Percentiles rank a stretch among this genome's conserved stretches.
Evolutionary conservation across 2,113 vertebrate genomes (phyloP).

Genomic region (Polyodon spathula): DNA sequence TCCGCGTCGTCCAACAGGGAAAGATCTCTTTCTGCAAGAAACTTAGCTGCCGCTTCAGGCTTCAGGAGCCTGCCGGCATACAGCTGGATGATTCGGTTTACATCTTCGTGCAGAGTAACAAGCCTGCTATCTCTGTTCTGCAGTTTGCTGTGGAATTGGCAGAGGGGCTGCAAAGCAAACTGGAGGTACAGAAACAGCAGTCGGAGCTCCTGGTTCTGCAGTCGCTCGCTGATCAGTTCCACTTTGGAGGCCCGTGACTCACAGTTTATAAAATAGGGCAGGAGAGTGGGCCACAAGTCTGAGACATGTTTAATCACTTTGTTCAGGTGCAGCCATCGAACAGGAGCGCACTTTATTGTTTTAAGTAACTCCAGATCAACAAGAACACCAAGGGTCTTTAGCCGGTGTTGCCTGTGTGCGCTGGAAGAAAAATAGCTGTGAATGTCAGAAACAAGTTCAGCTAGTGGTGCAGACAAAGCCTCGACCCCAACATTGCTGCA

Average conservation of each 20-base stretch:
- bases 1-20: too few species aligned
- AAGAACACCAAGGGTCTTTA: conserved; percentile 25
- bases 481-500: conserved; percentile 38
- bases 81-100: too few species aligned
- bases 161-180: conserved; percentile 17
- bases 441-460: conserved; percentile 29
- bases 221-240: neutral
- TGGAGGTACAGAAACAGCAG: conserved; percentile 15
- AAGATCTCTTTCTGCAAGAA: too few species aligned
- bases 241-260: conserved; percentile 7
- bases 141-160: conserved; percentile 10
- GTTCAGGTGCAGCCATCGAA: conserved; percentile 27
- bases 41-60: too few species aligned
- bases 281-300: conserved; percentile 7
- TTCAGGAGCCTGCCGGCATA: too few species aligned
- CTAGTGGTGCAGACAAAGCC: conserved; percentile 29
- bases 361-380: conserved; percentile 26
- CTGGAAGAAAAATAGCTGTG: conserved; percentile 22
- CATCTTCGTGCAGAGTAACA: too few species aligned
- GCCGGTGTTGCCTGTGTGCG: conserved; percentile 8
- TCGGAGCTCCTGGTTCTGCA: conserved; percentile 14
- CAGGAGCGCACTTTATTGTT: conserved; percentile 27
- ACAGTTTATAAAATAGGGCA: conserved; percentile 16
- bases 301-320: conserved; percentile 22
- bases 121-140: too few species aligned